Base-by-base conservation (phyloP, 2,797 vertebrate genomes). In the Astyanax mexicanus region DNA sequence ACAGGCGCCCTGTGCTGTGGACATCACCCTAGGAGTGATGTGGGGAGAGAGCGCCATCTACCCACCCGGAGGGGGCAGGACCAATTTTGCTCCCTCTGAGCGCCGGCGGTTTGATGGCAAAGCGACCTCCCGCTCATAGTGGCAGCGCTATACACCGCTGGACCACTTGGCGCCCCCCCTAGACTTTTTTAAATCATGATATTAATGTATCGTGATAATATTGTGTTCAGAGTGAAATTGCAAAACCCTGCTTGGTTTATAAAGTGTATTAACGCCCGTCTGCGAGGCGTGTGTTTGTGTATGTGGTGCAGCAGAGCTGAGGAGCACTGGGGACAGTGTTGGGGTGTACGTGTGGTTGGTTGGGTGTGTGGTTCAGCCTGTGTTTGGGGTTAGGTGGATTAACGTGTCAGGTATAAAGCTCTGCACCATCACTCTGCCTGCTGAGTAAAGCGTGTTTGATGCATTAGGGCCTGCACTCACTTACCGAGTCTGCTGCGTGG, bases 381-480 rank as follows among this genome's bases (percentile, higher is more conserved):
- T 83, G 81, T 83, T 80, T 83, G 72, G 67, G 61, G 71, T 80
- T 78, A 74, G 79, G 58, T 40, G 72, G 74, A 72, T 78, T 75
- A 76, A 76, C 72, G 4, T 78, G 72, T 78, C 78, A 73, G 70
- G 54, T 79, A 64, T 62, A 75, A 68, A 79, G 77, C 68, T 68
- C 44, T 3, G 19, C 40, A 64, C 71, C 13, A 57, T 78, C 64
- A 60, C 68, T 78, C 52, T 75, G 25, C 42, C 72, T 1, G 45
- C 65, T 51, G 68, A 70, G 76, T 57, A 70, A 64, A 73, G 65
- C 29, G 12, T 57, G 64, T 47, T 80, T 49, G 52, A 73, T 29
- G 64, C 75, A 75, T 78, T 80, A 75, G 69, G 49, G 72, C 42
- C 75, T 78, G 75, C 7, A 12, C 60, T 58, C 27, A 60, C 44